These are phyloP conservation scores for Halictus ligatus DNA, from an alignment of 2,888 invertebrate species.

Conservation along the genomic window DNA sequence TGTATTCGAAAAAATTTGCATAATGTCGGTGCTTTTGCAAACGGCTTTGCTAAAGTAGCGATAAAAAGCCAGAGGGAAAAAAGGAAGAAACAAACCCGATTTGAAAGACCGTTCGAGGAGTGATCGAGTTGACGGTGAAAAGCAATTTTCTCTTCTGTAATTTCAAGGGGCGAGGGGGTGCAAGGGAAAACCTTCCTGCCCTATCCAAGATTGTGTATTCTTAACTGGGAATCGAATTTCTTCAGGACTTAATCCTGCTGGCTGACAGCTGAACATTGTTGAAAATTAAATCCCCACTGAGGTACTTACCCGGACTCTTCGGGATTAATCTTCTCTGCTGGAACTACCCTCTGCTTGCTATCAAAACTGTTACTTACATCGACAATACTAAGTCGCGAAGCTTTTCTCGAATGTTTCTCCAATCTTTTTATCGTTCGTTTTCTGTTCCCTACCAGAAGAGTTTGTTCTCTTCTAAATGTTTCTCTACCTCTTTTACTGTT, in stretches of 20 bases:
- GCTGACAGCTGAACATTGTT: background rate
- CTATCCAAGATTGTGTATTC: slow-evolving; percentile 32
- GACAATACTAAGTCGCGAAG: background rate
- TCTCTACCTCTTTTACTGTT: background rate
- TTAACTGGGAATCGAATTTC: slow-evolving; percentile 49
- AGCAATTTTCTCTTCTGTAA: slow-evolving; percentile 47
- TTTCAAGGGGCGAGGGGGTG: slow-evolving; percentile 39
- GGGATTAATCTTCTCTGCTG: background rate
- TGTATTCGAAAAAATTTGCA: background rate
- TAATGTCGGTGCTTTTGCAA: background rate
- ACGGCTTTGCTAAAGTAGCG: background rate
- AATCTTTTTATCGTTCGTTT: background rate
- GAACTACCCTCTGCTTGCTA: background rate
- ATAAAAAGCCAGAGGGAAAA: background rate
- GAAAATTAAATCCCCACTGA: slow-evolving; percentile 23
- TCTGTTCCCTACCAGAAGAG: background rate
- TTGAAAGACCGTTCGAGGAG: slow-evolving; percentile 36
- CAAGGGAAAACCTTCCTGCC: slow-evolving; percentile 15
- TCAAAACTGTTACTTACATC: background rate
- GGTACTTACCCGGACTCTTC: background rate
- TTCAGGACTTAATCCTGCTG: background rate
- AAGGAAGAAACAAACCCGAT: slow-evolving; percentile 14
- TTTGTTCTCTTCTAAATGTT: background rate
- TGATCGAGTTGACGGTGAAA: slow-evolving; percentile 22
- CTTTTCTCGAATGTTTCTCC: background rate